Base-by-base conservation (phyloP, 2,888 invertebrate species). In the Macropis europaea region DNA sequence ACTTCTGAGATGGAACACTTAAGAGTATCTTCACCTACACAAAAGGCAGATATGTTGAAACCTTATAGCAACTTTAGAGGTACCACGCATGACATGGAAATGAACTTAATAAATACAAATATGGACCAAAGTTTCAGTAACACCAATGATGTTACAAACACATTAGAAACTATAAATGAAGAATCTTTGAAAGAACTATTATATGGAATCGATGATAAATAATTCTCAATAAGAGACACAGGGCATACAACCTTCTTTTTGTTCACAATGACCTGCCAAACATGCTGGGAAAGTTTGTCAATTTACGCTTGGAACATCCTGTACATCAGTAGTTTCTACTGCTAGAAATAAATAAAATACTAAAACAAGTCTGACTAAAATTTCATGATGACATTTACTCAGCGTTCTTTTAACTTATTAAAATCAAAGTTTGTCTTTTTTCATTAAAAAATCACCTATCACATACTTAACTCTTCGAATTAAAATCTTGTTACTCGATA, bases 1-100 rank as follows among this genome's bases (percentile, higher is more conserved):
- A 93, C 94, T 28, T 92, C 93, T 81, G 93, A 93, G 77, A 90
- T 94, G 72, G 92, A 93, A 88, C 93, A 94, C 75, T 90, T 94
- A 75, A 92, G 92, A 77, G 90, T 94, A 50, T 92, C 93, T 15
- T 76, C 77, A 5, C 72, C 79, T 2, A 64, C 34, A 22, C 60
- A 61, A 9, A 74, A 77, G 53, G 54, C 60, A 13, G 22, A 56
- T 38, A 15, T 45, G 3, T 22, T 71, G 1, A 61, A 71, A 32
- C 4, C 68, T 19, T 82, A 73, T 2, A 38, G 26, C 0, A 68
- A 50, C 11, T 81, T 69, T n/a, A 40, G 42, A 15, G 54, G 59
- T 7, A 22, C 43, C 22, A 42, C 48, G 0, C 48, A 70, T 4
- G 53, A 30, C 17, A 42, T 68, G 5, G 53, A 73, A 32, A 64